phyloP scores from a whole-genome alignment of 2,797 vertebrate genomes.

The Coregonus sp. region DNA sequence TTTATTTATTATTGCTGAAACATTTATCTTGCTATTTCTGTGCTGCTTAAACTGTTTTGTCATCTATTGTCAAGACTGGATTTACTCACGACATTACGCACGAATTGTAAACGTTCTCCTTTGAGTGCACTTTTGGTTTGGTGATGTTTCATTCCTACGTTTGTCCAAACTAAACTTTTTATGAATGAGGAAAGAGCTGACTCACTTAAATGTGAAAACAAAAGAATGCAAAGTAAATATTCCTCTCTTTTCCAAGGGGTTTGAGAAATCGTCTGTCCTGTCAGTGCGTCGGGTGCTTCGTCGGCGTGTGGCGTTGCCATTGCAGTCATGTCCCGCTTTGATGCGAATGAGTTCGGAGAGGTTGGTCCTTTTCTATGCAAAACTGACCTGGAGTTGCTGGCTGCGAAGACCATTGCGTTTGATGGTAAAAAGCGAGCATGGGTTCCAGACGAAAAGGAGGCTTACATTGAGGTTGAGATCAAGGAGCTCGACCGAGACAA shows the following conservation, averaged over 20 bases:
- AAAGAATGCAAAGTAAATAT: background rate
- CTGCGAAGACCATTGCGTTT: constrained; percentile 77
- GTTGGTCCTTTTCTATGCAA: constrained; percentile 89
- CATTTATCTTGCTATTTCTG: background rate
- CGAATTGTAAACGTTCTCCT: constrained; percentile 1
- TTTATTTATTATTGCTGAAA: no score
- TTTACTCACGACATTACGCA: constrained; percentile 34
- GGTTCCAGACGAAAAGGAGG: constrained; percentile 89
- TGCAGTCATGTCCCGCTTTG: constrained; percentile 77
- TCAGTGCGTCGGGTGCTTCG: constrained; percentile 28
- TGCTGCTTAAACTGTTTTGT: background rate
- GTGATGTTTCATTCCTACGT: background rate
- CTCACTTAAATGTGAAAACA: no score
- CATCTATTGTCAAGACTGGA: constrained; percentile 17
- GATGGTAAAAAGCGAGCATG: constrained; percentile 90
- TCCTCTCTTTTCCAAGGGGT: background rate
- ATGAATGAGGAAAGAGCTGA: no score
- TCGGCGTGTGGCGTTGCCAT: constrained; percentile 11
- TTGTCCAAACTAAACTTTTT: background rate
- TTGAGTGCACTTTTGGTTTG: background rate
- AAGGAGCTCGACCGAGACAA: constrained; percentile 83
- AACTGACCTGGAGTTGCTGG: constrained; percentile 81
- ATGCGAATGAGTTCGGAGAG: constrained; percentile 85
- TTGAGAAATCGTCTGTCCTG: background rate
- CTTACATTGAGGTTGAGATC: constrained; percentile 87